Percentiles rank a stretch among this genome's conserved stretches.
Evolutionary conservation across 1,140 invertebrate genomes (phyloP).

Genomic region (Marisa cornuarietis): DNA sequence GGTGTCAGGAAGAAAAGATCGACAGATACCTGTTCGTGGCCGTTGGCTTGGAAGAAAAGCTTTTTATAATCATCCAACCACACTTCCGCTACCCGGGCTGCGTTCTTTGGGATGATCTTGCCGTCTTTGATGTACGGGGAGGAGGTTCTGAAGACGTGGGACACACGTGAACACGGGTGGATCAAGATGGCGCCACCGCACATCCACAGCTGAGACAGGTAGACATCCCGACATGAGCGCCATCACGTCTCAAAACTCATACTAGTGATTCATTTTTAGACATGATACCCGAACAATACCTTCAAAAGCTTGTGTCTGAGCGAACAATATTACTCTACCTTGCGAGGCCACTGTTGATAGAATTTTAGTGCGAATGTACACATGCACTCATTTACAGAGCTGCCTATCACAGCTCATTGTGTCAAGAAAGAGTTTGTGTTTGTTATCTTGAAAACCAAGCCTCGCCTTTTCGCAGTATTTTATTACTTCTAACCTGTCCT

Average conservation of each 20-base stretch:
- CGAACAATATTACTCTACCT: no score
- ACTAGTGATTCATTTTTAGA: background rate
- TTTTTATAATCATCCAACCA: slow-evolving; percentile 92
- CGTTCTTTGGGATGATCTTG: slow-evolving; percentile 61
- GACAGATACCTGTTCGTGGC: slow-evolving; percentile 82
- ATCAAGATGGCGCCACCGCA: slow-evolving; percentile 96
- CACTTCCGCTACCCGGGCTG: slow-evolving; percentile 66
- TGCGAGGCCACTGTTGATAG: no score
- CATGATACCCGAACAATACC: no score
- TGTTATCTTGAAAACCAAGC: no score
- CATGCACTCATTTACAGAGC: no score
- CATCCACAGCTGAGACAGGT: slow-evolving; percentile 92
- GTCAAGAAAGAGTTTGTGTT: no score
- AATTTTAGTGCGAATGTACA: no score
- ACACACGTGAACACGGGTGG: slow-evolving; percentile 95
- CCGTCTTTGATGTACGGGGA: slow-evolving; percentile 78
- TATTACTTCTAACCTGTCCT: no score
- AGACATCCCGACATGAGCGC: background rate
- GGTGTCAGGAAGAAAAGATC: no score
- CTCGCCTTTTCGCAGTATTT: no score
- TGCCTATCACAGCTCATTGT: no score
- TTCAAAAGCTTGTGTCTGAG: no score
- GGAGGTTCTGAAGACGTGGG: slow-evolving; percentile 97
- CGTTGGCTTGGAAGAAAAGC: slow-evolving; percentile 85
- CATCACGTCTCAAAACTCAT: background rate